A percentile compares a stretch with the other conserved stretches of the same genome.
Evolutionary conservation across 2,797 vertebrate genomes (phyloP).

Genomic region (Lutjanus campechanus): DNA sequence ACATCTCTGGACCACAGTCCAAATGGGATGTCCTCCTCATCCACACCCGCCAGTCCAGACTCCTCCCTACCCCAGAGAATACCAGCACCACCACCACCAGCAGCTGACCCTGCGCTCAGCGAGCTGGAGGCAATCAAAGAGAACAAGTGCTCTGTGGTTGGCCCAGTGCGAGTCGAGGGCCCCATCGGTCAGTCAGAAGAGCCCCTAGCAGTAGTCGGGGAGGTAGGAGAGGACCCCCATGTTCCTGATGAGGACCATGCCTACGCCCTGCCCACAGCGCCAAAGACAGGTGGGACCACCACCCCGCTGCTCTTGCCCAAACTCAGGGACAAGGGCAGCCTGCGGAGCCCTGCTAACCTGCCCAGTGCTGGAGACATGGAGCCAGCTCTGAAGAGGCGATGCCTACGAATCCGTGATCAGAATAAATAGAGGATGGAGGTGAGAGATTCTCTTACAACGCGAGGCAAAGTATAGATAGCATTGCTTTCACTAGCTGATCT

Average conservation of each 20-base stretch:
- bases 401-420: slow-evolving; percentile 98
- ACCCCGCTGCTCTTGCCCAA: slow-evolving; percentile 82
- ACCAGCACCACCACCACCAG: slow-evolving; percentile 45
- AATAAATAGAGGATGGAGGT: slow-evolving; percentile 90
- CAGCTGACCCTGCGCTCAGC: slow-evolving; percentile 59
- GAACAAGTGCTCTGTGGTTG: slow-evolving; percentile 89
- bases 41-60: slow-evolving; percentile 84
- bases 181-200: slow-evolving; percentile 88
- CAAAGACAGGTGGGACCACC: slow-evolving; percentile 91
- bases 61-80: slow-evolving; percentile 68
- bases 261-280: slow-evolving; percentile 93
- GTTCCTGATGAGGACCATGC: slow-evolving; percentile 92
- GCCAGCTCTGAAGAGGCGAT: slow-evolving; percentile 96
- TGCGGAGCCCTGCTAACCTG: slow-evolving; percentile 87
- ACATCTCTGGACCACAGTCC: slow-evolving; percentile 81
- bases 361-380: slow-evolving; percentile 91
- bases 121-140: slow-evolving; percentile 93
- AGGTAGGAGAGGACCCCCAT: slow-evolving; percentile 80
- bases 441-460: slow-evolving; percentile 49
- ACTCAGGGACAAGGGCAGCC: slow-evolving; percentile 87
- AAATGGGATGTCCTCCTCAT: slow-evolving; percentile 67
- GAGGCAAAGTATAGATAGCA: slow-evolving; percentile 21
- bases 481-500: slow-evolving; percentile 19
- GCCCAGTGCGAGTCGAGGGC: slow-evolving; percentile 81
- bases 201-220: slow-evolving; percentile 87